Percentiles rank a stretch among this genome's conserved stretches.
phyloP scores from a whole-genome alignment of 2,113 vertebrate species.

The Microcebus jonahi region DNA sequence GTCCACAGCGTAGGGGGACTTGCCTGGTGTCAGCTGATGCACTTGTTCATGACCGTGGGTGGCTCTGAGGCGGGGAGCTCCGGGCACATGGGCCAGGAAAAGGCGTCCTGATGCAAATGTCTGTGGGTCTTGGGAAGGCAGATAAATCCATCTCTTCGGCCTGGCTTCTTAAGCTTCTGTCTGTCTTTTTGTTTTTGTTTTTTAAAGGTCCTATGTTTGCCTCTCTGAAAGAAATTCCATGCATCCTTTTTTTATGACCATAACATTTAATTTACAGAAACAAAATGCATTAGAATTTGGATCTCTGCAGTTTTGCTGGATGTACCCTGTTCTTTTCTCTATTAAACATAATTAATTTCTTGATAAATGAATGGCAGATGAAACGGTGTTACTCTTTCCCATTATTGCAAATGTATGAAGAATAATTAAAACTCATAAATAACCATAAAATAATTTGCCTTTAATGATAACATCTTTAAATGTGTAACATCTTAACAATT shows the following conservation, averaged over 20 bases:
- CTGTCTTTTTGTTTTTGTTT: background rate
- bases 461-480: slow-evolving; percentile 34
- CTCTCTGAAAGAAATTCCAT: background rate
- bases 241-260: background rate
- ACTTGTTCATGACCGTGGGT: accelerated
- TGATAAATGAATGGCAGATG: background rate
- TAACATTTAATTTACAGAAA: slow-evolving; percentile 32
- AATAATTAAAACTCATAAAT: slow-evolving; percentile 60
- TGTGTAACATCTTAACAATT: background rate
- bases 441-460: slow-evolving; percentile 18
- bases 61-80: too few species aligned
- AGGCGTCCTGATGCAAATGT: accelerated
- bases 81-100: accelerated
- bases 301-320: background rate
- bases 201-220: background rate
- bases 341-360: slow-evolving; percentile 18
- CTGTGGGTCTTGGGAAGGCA: background rate
- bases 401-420: background rate
- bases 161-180: background rate
- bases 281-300: background rate
- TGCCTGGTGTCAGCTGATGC: background rate
- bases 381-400: background rate
- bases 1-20: accelerated
- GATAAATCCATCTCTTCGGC: background rate
- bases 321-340: background rate